Evolutionary conservation across 1,140 invertebrate species (phyloP), one percentile per base, ranked within the genome.

Genomic region (Choristoneura fumiferana): DNA sequence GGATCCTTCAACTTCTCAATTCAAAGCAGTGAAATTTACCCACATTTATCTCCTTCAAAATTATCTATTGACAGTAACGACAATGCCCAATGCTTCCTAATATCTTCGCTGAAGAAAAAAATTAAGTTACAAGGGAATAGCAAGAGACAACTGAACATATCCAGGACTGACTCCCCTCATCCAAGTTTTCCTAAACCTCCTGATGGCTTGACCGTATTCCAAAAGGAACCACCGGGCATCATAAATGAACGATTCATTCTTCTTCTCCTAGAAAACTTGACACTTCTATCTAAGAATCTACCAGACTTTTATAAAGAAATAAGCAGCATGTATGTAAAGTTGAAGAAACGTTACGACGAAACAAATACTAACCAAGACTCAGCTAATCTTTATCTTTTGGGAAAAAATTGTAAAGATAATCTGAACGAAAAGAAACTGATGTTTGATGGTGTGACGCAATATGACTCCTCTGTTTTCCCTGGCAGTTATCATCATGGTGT

Each of bases 241-340:
- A 78, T 87, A 10, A 77, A 84, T 52, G 81, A 85, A 34, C 69
- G 73, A 49, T 84, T 81, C 29, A 79, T 85, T 54, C 39, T 81
- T 1, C 57, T 77, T 13, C 34, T 88, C 6, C 55, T 88, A 12
- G 74, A 84, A 60, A 80, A 84, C 65, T 65, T 88, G 33, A 65
- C 65, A 5, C 36, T 65, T 12, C 54, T 86, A 2, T 81, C 83
- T 1, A 76, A 78, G 60, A 69, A 65, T 40, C 35, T 77, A 33
- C 80, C 81, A 0, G 60, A 39, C 45, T 38, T 83, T n/a, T 60
- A 82, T 35, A 78, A 81, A 72, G 78, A 87, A 36, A 77, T 87
- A 4, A 74, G 78, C 40, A 67, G 14, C 33, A 60, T 82, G 29
- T 77, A 73, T 63, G 10, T 70, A 4, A 80, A 84, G 38, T 36